phyloP scores from a whole-genome alignment of 2,797 vertebrate species.

The Parauchenoglanis punctatus region DNA sequence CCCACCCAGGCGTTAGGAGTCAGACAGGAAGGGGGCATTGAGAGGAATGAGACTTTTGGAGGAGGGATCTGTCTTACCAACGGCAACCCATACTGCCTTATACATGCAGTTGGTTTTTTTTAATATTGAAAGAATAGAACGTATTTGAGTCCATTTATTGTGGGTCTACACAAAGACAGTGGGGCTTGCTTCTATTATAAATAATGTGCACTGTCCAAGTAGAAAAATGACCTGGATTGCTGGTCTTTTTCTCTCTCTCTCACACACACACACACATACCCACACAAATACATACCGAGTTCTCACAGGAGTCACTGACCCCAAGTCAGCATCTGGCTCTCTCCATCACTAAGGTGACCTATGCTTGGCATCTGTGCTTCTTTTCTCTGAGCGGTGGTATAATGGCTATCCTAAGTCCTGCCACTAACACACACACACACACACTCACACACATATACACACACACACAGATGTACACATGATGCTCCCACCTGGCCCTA shows the following conservation, averaged over 20 bases:
- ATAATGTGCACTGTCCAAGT: constrained; percentile 35
- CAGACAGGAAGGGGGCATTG: constrained; percentile 57
- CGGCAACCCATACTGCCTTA: constrained; percentile 48
- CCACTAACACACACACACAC: constrained; percentile 42
- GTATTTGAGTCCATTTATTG: constrained; percentile 42
- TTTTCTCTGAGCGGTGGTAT: constrained; percentile 41
- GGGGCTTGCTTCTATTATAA: constrained; percentile 9
- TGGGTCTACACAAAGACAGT: constrained; percentile 11
- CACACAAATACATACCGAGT: constrained; percentile 27
- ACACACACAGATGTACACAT: constrained; percentile 44
- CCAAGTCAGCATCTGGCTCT: constrained; percentile 54
- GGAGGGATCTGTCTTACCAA: constrained; percentile 47
- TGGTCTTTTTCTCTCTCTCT: neutral
- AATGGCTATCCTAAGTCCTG: constrained; percentile 40
- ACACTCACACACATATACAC: constrained; percentile 42
- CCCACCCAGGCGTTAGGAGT: constrained; percentile 76
- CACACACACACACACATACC: constrained; percentile 19
- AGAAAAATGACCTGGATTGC: constrained; percentile 30
- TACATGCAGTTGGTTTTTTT: constrained; percentile 23
- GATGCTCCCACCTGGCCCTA: constrained; percentile 35
- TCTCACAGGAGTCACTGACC: constrained; percentile 57
- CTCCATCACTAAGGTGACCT: constrained; percentile 55
- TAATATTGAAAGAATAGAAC: constrained; percentile 22
- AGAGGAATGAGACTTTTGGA: constrained; percentile 36
- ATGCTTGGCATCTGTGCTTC: constrained; percentile 51